A percentile compares a stretch with the other conserved stretches of the same genome.
phyloP scores from a whole-genome alignment of 23 tunicate genomes.

The Oikopleura albicans region DNA sequence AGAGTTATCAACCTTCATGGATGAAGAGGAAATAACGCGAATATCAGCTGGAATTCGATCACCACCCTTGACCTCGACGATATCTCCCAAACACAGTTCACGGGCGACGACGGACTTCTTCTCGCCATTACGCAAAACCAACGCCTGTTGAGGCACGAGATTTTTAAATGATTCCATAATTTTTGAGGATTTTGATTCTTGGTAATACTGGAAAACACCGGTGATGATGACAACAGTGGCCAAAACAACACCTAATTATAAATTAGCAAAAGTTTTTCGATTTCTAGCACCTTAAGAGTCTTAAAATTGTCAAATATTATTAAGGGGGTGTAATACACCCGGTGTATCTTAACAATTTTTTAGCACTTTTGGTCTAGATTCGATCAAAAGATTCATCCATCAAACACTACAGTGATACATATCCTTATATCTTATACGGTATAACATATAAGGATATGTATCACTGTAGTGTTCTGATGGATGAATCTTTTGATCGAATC shows the following conservation, averaged over 20 bases:
- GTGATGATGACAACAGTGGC: slow-evolving; percentile 50
- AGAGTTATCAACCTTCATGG: slow-evolving; percentile 59
- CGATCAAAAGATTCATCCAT: no score
- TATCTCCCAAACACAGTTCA: slow-evolving; percentile 32
- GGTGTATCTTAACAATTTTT: no score
- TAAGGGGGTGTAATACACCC: no score
- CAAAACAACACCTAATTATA: slow-evolving; percentile 32
- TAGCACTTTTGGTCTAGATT: no score
- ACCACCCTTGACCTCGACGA: slow-evolving; percentile 55
- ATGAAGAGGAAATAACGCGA: slow-evolving; percentile 23
- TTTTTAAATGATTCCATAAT: slow-evolving; percentile 67
- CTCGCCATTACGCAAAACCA: slow-evolving; percentile 35
- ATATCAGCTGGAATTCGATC: slow-evolving; percentile 47
- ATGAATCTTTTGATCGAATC: no score
- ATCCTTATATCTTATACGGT: no score
- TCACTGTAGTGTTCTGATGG: no score
- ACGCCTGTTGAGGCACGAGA: slow-evolving; percentile 47
- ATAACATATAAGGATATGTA: no score
- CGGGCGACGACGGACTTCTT: slow-evolving; percentile 25
- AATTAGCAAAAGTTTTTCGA: not conserved
- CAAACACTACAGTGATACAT: no score
- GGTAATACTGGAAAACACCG: slow-evolving; percentile 52
- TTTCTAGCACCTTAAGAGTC: no score
- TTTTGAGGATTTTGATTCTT: slow-evolving; percentile 43
- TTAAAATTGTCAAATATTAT: no score